Evolutionary conservation across 2,113 vertebrate genomes (phyloP).

Genomic region (Furnarius figulus): DNA sequence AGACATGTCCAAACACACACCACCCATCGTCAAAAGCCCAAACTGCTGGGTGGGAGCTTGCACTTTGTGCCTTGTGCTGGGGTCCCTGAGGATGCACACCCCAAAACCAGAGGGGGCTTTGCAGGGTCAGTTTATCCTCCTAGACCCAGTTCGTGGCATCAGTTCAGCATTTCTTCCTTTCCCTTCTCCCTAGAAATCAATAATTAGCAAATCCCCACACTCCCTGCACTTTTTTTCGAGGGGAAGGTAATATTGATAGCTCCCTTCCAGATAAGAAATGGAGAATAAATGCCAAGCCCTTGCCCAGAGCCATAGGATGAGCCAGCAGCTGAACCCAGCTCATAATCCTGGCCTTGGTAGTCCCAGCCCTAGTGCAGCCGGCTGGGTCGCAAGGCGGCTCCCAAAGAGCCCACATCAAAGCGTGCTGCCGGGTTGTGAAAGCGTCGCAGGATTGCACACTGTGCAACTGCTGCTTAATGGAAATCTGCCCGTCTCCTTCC

Average conservation of each 20-base stretch:
- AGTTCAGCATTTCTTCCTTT: neutral
- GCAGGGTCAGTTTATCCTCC: neutral
- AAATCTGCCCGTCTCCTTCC: neutral
- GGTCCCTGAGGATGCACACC: neutral
- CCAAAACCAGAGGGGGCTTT: accelerated
- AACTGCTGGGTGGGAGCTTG: neutral
- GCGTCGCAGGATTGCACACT: neutral
- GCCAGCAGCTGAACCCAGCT: neutral
- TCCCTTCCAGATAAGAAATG: neutral
- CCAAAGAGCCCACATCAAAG: conserved; percentile 51
- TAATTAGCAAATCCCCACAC: neutral
- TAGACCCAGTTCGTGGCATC: accelerated
- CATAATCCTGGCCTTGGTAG: neutral
- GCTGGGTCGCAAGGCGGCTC: neutral
- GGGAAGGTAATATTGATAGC: neutral
- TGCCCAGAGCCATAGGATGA: neutral
- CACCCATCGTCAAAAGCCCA: neutral
- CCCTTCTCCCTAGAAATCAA: neutral
- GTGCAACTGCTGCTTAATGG: neutral
- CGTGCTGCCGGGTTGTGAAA: neutral
- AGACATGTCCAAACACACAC: conserved; percentile 53
- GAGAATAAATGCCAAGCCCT: neutral
- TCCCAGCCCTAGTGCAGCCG: neutral
- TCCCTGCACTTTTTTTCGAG: neutral
- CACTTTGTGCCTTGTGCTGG: neutral